Evolutionary conservation across 2,797 vertebrate genomes (phyloP), one percentile per base, ranked within the genome.

Genomic region (Notolabrus celidotus): DNA sequence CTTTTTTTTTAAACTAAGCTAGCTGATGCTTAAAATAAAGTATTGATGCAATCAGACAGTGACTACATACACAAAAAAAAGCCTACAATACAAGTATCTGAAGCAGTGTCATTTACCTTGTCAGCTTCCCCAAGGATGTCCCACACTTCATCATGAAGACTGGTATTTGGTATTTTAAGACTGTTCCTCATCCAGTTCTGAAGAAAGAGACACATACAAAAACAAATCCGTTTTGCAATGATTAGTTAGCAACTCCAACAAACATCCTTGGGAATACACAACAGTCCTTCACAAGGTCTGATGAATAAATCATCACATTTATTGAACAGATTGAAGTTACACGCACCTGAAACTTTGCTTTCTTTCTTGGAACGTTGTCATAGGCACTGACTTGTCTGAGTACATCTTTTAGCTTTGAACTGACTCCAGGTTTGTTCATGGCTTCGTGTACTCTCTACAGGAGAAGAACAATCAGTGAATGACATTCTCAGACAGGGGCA

Each of bases 161-260:
- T 46, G 1, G 85, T 70, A 68, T 92, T 95, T 4, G 79, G 17
- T 81, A 99, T 95, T 83, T 86, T 97, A 53, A 99, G 88, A 82
- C 97, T 97, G 92, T 97, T 99, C 86, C 86, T 95, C 94, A 99
- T 98, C 98, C 98, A 99, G 71, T 99, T 99, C 98, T 99, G 67
- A 41, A 15, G 10, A 33, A 50, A 25, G 62, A 22, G 60, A 4
- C 17, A 0, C n/a, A 42, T 34, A 10, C 16, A 43, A n/a, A 0
- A 49, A 6, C 3, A 66, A 16, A 42, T 7, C n/a, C n/a, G n/a
- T n/a, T n/a, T n/a, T n/a, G n/a, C n/a, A n/a, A n/a, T n/a, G n/a
- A n/a, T n/a, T n/a, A n/a, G n/a, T n/a, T n/a, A n/a, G 4, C 12
- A 57, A 31, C 19, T 43, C 20, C 3, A 17, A 5, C 10, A 41